phyloP scores from a whole-genome alignment of 1,140 invertebrate species.

The Atta cephalotes region DNA sequence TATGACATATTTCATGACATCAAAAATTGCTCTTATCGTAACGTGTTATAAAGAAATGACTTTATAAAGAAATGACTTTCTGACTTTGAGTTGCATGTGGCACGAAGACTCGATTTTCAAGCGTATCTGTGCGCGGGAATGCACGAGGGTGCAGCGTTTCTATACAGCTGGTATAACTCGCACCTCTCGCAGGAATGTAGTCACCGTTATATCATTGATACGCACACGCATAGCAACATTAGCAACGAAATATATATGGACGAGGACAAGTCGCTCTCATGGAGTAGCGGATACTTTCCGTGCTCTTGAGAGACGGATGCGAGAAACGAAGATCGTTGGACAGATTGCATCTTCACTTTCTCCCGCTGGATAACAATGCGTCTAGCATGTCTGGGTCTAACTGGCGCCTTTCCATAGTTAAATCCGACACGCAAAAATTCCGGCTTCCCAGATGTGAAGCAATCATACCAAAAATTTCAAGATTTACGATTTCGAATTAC shows the following conservation, averaged over 20 bases:
- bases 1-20: neutral
- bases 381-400: neutral
- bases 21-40: neutral
- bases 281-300: slow-evolving; percentile 42
- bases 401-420: neutral
- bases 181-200: slow-evolving; percentile 66
- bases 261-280: slow-evolving; percentile 1
- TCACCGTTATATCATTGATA: slow-evolving; percentile 76
- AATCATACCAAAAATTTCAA: neutral
- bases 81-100: neutral
- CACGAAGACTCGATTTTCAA: slow-evolving; percentile 14
- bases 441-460: neutral
- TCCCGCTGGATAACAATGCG: slow-evolving; percentile 65
- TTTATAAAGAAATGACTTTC: neutral
- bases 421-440: neutral
- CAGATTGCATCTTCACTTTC: slow-evolving; percentile 71
- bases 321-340: slow-evolving; percentile 61
- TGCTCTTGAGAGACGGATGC: slow-evolving; percentile 41
- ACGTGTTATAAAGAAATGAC: neutral
- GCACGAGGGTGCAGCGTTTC: slow-evolving; percentile 29
- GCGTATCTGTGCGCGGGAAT: slow-evolving; percentile 1
- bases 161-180: slow-evolving; percentile 26
- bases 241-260: slow-evolving; percentile 28
- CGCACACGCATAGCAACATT: slow-evolving; percentile 45
- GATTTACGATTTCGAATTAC: neutral